phyloP scores from a whole-genome alignment of 1,140 invertebrate genomes.

The Drosophila nigromelanica region DNA sequence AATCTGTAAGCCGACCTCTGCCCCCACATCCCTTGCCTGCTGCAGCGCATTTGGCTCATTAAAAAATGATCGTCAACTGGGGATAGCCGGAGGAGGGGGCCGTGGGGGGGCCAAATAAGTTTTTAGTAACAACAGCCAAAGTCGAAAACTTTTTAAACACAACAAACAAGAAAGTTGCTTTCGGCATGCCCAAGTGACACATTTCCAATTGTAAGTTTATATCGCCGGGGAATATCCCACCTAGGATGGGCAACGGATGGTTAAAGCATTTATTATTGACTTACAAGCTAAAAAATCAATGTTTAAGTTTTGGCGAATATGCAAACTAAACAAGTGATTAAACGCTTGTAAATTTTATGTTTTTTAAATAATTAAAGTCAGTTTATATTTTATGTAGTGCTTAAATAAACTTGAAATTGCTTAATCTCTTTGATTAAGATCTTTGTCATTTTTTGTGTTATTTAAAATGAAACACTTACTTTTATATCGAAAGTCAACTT shows the following conservation, averaged over 20 bases:
- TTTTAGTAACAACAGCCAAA: conserved; percentile 35
- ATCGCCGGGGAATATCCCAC: conserved; percentile 23
- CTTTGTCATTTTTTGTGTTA: too few relatives aligned
- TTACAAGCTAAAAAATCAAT: conserved; percentile 11
- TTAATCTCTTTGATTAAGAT: too few relatives aligned
- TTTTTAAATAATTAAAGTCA: too few relatives aligned
- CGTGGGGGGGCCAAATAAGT: conserved; percentile 30
- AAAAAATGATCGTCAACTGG: conserved; percentile 41
- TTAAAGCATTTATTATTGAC: conserved; percentile 28
- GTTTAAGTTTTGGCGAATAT: conserved; percentile 9
- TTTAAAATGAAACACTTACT: too few relatives aligned
- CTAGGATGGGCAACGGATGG: too few relatives aligned
- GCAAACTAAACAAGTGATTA: not conserved
- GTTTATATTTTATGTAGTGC: too few relatives aligned
- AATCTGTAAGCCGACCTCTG: conserved; percentile 49
- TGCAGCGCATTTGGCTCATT: conserved; percentile 27
- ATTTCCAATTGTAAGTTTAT: conserved; percentile 74
- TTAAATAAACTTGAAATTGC: too few relatives aligned
- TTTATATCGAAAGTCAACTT: too few relatives aligned
- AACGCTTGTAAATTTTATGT: too few relatives aligned
- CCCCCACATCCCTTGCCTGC: not conserved
- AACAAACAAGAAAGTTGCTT: conserved; percentile 53
- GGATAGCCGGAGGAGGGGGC: not conserved
- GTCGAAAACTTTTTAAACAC: conserved; percentile 39
- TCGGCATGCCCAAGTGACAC: conserved; percentile 64